Conservation (phyloP, 2,888 invertebrate genomes). For the Stramonita haemastoma region DNA sequence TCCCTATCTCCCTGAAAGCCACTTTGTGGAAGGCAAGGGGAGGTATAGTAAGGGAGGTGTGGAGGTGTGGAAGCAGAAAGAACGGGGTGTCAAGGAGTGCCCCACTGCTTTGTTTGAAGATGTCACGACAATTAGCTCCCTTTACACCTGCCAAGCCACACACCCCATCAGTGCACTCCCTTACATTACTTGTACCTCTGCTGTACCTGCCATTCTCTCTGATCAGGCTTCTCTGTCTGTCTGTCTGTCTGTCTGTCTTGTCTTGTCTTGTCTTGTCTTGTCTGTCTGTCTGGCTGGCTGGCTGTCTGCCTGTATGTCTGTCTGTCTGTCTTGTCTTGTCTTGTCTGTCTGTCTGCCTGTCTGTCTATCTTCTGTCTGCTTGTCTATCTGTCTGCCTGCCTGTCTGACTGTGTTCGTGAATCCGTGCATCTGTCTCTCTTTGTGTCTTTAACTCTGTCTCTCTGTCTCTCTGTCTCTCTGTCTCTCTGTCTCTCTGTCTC, state of each 20-base stretch:
- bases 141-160: slow-evolving; percentile 28
- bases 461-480: background rate
- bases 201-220: too few relatives aligned
- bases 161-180: background rate
- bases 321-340: background rate
- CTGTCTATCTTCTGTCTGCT: background rate
- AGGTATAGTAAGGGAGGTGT: too few relatives aligned
- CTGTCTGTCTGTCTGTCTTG: too few relatives aligned
- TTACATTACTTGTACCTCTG: too few relatives aligned
- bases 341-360: background rate
- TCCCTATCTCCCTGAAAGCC: background rate
- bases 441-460: background rate
- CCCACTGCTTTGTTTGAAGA: slow-evolving; percentile 37
- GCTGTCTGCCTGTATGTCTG: background rate
- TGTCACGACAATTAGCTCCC: slow-evolving; percentile 37
- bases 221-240: too few relatives aligned
- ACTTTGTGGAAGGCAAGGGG: background rate
- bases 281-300: background rate
- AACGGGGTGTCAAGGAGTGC: background rate
- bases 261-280: background rate
- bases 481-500: background rate
- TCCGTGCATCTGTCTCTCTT: background rate
- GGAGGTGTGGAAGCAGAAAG: too few relatives aligned
- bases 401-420: background rate
- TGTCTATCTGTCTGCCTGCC: background rate